phyloP scores from a whole-genome alignment of 2,797 vertebrate species.

The Betta splendens region DNA sequence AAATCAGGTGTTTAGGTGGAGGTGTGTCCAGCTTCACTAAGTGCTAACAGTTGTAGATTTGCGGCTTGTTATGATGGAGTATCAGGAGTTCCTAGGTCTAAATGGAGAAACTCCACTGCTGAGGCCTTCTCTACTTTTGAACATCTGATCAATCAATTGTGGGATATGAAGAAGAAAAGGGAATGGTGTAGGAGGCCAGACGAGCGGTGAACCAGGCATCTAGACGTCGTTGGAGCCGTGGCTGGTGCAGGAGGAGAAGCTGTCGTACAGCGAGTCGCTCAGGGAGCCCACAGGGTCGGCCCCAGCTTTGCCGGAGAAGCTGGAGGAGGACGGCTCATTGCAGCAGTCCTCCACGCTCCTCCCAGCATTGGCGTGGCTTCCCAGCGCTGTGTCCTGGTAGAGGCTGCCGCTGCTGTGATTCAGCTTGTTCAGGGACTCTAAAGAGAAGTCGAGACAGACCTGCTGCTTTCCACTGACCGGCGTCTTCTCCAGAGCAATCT shows the following conservation, averaged over 20 bases:
- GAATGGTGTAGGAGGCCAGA: not conserved
- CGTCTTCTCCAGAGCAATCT: constrained; percentile 80
- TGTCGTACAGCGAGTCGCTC: constrained; percentile 90
- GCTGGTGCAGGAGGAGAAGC: constrained; percentile 90
- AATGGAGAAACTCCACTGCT: constrained; percentile 2
- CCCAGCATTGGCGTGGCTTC: constrained; percentile 53
- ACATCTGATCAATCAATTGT: constrained; percentile 16
- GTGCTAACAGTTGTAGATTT: constrained; percentile 62
- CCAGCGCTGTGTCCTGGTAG: constrained; percentile 75
- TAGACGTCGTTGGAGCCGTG: constrained; percentile 86
- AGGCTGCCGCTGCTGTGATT: constrained; percentile 76
- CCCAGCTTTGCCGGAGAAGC: constrained; percentile 69
- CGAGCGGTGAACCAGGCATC: constrained; percentile 20
- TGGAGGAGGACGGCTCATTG: constrained; percentile 71
- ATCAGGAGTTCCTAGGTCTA: not conserved
- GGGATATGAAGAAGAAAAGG: not conserved
- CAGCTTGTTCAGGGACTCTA: constrained; percentile 87
- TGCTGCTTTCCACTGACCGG: constrained; percentile 69
- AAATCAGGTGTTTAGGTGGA: constrained; percentile 24
- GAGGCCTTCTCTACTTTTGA: not conserved
- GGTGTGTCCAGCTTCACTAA: constrained; percentile 44
- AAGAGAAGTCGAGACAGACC: constrained; percentile 79
- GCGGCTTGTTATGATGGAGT: constrained; percentile 2
- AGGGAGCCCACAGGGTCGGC: constrained; percentile 83
- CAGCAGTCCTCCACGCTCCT: constrained; percentile 69